Percentiles rank a stretch among this genome's conserved stretches.
phyloP scores from a whole-genome alignment of 2,888 invertebrate genomes.

The Luperina testacea region DNA sequence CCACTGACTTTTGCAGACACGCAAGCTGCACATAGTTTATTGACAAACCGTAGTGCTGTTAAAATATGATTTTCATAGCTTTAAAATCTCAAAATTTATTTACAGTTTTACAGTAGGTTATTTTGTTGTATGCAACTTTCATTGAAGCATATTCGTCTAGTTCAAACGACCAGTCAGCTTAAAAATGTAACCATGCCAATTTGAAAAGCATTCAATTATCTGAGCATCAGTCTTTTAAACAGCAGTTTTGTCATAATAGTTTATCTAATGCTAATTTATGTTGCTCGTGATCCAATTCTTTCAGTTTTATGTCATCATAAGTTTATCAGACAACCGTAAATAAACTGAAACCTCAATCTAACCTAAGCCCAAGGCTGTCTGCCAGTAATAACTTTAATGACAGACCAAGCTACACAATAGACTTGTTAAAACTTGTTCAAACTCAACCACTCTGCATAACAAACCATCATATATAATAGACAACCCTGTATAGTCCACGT shows the following conservation, averaged over 20 bases:
- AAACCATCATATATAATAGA: neutral
- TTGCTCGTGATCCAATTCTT: too few relatives aligned
- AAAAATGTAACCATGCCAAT: too few relatives aligned
- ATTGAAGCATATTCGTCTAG: neutral
- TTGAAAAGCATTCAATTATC: too few relatives aligned
- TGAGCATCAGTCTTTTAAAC: too few relatives aligned
- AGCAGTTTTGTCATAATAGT: too few relatives aligned
- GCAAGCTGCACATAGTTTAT: neutral
- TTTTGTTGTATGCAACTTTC: too few relatives aligned
- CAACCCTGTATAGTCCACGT: slow-evolving; percentile 9
- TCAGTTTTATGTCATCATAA: too few relatives aligned
- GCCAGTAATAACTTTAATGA: neutral
- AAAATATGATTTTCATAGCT: neutral
- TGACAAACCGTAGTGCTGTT: neutral
- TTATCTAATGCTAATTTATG: too few relatives aligned
- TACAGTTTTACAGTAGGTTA: too few relatives aligned
- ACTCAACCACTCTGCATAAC: neutral
- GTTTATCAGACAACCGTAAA: neutral
- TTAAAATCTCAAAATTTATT: neutral
- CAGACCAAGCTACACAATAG: neutral
- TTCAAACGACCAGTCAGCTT: neutral
- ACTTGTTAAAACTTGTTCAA: neutral
- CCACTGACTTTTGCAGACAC: neutral
- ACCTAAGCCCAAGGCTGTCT: too few relatives aligned
- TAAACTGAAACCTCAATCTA: too few relatives aligned